phyloP scores from a whole-genome alignment of 1,140 invertebrate species.

The Helicoverpa zea region DNA sequence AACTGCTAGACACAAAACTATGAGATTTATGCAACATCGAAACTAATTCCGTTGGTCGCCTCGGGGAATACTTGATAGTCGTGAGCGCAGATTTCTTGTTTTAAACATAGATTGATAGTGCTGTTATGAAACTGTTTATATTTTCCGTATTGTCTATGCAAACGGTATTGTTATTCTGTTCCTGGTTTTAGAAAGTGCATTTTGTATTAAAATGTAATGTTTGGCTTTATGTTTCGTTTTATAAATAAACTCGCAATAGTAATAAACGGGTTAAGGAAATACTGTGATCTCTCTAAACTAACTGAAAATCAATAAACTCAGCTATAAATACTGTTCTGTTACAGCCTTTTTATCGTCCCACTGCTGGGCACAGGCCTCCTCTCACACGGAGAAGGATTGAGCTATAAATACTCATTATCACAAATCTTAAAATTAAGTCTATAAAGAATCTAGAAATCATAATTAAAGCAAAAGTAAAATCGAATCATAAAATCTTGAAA shows the following conservation, averaged over 20 bases:
- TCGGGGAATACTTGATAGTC: constrained; percentile 13
- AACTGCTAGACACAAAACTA: constrained; percentile 47
- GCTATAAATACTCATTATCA: no score
- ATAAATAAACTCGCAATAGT: no score
- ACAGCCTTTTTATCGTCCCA: no score
- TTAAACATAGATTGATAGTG: constrained; percentile 41
- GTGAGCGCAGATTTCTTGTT: constrained; percentile 43
- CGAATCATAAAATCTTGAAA: constrained; percentile 40
- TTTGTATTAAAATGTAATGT: neutral
- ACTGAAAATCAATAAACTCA: no score
- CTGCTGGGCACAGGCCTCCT: no score
- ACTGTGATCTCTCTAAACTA: no score
- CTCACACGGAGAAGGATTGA: no score
- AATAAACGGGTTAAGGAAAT: no score
- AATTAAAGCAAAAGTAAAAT: constrained; percentile 42
- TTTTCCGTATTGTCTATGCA: constrained; percentile 25
- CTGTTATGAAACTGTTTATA: constrained; percentile 21
- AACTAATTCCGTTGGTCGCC: constrained; percentile 37
- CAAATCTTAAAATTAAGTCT: no score
- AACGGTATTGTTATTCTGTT: neutral
- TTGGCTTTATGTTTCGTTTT: no score
- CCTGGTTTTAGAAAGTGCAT: neutral
- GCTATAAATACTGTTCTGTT: no score
- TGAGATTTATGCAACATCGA: constrained; percentile 47
- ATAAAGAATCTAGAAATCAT: neutral